A percentile compares a stretch with the other conserved stretches of the same genome.
Conservation (phyloP, 1,140 invertebrate species). For the Varroa destructor region DNA sequence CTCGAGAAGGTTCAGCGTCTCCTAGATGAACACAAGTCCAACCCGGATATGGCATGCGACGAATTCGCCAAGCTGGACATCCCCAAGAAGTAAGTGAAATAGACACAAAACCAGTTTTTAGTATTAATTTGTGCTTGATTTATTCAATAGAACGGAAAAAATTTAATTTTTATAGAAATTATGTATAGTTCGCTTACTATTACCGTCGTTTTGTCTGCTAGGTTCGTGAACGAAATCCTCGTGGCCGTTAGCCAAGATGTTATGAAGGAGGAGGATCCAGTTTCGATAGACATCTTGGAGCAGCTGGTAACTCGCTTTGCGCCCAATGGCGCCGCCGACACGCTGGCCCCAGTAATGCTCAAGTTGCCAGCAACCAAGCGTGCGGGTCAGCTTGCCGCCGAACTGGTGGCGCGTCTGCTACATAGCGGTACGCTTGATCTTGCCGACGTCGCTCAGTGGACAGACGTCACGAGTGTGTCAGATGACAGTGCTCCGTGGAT, state of each 20-base stretch:
- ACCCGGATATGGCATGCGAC: neutral
- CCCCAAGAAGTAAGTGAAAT: slow-evolving; percentile 16
- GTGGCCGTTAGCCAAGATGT: slow-evolving; percentile 4
- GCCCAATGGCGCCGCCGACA: slow-evolving; percentile 7
- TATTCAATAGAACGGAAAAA: neutral
- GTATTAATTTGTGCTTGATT: neutral
- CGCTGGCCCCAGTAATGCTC: slow-evolving; percentile 5
- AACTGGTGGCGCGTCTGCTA: slow-evolving; percentile 5
- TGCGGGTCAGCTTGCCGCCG: neutral
- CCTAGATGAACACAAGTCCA: neutral
- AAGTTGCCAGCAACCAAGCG: slow-evolving; percentile 3
- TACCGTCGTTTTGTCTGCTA: neutral
- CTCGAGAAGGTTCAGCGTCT: slow-evolving; percentile 12
- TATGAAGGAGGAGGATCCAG: slow-evolving; percentile 10
- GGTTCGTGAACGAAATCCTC: slow-evolving; percentile 25
- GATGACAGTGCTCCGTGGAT: slow-evolving; percentile 22
- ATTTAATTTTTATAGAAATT: neutral
- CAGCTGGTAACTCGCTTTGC: slow-evolving; percentile 19
- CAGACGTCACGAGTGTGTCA: neutral
- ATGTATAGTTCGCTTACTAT: too few species aligned
- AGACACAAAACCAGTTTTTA: neutral
- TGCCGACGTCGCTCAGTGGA: slow-evolving; percentile 14
- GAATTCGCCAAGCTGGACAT: slow-evolving; percentile 28
- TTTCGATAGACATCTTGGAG: slow-evolving; percentile 14
- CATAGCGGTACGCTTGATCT: slow-evolving; percentile 2